phyloP scores from a whole-genome alignment of 2,797 vertebrate species.

The Aphelocoma californica region DNA sequence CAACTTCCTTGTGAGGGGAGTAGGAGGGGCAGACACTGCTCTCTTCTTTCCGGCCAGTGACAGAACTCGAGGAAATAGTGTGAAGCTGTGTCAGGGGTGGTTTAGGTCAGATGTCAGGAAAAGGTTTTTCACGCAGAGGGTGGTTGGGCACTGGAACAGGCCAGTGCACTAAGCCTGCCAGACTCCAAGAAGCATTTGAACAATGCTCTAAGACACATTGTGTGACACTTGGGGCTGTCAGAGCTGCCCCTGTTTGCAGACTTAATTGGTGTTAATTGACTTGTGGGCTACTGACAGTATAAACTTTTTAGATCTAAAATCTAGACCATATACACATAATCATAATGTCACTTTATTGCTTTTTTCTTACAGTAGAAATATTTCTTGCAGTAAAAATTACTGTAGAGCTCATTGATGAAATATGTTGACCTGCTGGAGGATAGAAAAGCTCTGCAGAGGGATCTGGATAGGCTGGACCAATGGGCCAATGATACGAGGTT shows the following conservation, averaged over 20 bases:
- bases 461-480: not conserved
- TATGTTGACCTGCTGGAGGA: not conserved
- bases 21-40: not conserved
- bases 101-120: not conserved
- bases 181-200: not conserved
- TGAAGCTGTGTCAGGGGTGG: not conserved
- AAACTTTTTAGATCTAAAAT: not conserved
- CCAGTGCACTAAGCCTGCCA: not conserved
- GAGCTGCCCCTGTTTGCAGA: not conserved
- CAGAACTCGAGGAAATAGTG: rapidly evolving
- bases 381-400: not conserved
- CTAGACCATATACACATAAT: not conserved
- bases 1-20: rapidly evolving
- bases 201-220: not conserved
- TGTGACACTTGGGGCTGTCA: not conserved
- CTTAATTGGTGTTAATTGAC: not conserved
- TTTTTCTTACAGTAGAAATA: not conserved
- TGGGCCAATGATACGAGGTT: not conserved
- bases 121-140: not conserved
- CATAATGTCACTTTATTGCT: not conserved
- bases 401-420: not conserved
- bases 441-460: not conserved
- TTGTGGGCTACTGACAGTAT: not conserved
- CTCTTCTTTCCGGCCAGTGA: not conserved
- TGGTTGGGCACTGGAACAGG: not conserved